phyloP scores from a whole-genome alignment of 1,140 invertebrate genomes.

The Penaeus indicus region DNA sequence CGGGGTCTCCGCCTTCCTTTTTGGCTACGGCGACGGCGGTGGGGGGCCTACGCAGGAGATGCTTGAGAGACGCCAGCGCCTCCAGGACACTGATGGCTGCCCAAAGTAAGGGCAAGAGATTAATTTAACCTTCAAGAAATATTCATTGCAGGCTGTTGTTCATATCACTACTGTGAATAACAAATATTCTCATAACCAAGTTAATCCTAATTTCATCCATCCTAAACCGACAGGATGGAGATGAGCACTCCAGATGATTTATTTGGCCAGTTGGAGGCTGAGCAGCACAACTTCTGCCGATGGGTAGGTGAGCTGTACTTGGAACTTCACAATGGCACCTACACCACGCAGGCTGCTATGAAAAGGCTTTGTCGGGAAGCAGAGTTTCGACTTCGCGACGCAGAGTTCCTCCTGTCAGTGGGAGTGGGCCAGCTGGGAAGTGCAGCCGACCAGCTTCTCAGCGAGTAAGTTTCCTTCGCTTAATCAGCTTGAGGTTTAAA shows the following conservation, averaged over 20 bases:
- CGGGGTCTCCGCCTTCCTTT: constrained; percentile 71
- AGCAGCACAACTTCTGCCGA: constrained; percentile 71
- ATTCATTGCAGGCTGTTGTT: no score
- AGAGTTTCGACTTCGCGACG: constrained; percentile 72
- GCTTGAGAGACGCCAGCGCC: constrained; percentile 71
- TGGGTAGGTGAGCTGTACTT: constrained; percentile 75
- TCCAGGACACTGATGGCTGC: constrained; percentile 73
- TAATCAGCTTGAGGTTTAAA: background rate
- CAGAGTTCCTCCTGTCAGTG: constrained; percentile 70
- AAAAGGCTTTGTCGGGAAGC: constrained; percentile 72
- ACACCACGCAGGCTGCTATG: constrained; percentile 74
- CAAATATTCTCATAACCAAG: background rate
- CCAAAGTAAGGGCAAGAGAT: constrained; percentile 71
- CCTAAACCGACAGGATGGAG: constrained; percentile 69
- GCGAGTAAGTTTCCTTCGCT: background rate
- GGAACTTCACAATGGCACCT: constrained; percentile 75
- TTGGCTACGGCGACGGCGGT: constrained; percentile 75
- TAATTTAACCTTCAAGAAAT: no score
- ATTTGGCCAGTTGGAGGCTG: constrained; percentile 71
- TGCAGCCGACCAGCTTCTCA: background rate
- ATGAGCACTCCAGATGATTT: constrained; percentile 72
- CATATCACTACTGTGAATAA: background rate
- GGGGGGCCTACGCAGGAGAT: constrained; percentile 75
- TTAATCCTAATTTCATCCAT: background rate
- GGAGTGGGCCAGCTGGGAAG: constrained; percentile 58